These are phyloP conservation scores for Alexandromys fortis DNA, from an alignment of 2,113 vertebrate genomes.

Conservation along the genomic window DNA sequence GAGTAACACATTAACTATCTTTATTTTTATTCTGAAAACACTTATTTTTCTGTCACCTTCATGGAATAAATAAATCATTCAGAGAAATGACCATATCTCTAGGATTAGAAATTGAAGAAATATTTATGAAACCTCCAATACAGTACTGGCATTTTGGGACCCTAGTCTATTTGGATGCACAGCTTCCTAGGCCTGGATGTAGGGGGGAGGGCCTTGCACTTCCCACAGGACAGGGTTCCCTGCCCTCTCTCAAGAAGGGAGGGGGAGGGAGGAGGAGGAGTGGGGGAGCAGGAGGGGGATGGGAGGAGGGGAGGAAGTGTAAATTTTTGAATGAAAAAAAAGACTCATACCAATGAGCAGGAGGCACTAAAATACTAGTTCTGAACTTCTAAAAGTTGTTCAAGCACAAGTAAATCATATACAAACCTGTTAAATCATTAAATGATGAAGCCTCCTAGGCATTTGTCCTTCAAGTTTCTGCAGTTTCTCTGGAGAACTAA, in stretches of 20 bases:
- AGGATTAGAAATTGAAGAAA: not conserved
- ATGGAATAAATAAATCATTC: constrained; percentile 17
- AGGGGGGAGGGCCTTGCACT: too few relatives aligned
- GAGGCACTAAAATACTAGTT: not conserved
- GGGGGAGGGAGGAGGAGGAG: too few relatives aligned
- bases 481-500: not conserved
- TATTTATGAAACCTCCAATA: not conserved
- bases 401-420: too few relatives aligned
- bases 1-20: not conserved
- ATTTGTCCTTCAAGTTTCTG: not conserved
- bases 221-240: too few relatives aligned
- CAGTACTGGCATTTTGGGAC: too few relatives aligned
- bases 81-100: constrained; percentile 10
- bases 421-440: not conserved
- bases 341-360: not conserved
- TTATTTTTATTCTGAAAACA: constrained; percentile 6
- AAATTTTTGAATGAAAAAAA: not conserved
- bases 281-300: too few relatives aligned
- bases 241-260: too few relatives aligned
- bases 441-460: too few relatives aligned
- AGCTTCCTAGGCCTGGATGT: too few relatives aligned
- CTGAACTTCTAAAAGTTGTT: not conserved
- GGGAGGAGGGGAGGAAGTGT: too few relatives aligned
- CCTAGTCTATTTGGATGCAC: too few relatives aligned
- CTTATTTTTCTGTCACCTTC: not conserved